These are phyloP conservation scores for Tetragnatha montana DNA, from an alignment of 2,888 invertebrate species.

Conservation along the genomic window DNA sequence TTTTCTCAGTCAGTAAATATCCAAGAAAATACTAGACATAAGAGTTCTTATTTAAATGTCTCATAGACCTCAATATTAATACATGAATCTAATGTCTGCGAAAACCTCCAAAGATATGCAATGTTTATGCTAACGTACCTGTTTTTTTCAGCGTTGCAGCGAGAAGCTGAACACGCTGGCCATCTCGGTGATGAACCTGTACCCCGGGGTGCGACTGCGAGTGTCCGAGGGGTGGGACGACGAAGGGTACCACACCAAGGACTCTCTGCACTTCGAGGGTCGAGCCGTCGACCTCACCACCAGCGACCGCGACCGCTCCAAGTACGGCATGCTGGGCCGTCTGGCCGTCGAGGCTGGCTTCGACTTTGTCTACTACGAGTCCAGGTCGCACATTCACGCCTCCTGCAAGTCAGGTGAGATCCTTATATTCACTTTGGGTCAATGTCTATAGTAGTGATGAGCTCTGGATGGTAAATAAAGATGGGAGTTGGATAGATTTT, in stretches of 20 bases:
- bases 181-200: slow-evolving; percentile 97
- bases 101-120: no score
- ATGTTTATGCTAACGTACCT: background rate
- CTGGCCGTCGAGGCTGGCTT: slow-evolving; percentile 97
- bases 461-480: no score
- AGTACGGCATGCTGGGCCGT: slow-evolving; percentile 96
- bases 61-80: no score
- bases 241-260: slow-evolving; percentile 83
- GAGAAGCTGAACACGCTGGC: slow-evolving; percentile 95
- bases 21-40: no score
- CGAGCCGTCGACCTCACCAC: slow-evolving; percentile 97
- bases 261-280: slow-evolving; percentile 95
- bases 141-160: slow-evolving; percentile 89
- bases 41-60: no score
- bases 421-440: background rate
- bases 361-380: slow-evolving; percentile 99
- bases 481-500: background rate
- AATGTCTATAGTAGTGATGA: no score
- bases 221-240: slow-evolving; percentile 98
- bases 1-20: no score
- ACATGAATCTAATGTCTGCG: no score
- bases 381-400: slow-evolving; percentile 95
- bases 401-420: slow-evolving; percentile 95
- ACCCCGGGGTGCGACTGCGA: slow-evolving; percentile 94
- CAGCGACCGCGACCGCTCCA: slow-evolving; percentile 92